Base-by-base conservation (phyloP, 2,113 vertebrate genomes). In the Odontophorus gujanensis region DNA sequence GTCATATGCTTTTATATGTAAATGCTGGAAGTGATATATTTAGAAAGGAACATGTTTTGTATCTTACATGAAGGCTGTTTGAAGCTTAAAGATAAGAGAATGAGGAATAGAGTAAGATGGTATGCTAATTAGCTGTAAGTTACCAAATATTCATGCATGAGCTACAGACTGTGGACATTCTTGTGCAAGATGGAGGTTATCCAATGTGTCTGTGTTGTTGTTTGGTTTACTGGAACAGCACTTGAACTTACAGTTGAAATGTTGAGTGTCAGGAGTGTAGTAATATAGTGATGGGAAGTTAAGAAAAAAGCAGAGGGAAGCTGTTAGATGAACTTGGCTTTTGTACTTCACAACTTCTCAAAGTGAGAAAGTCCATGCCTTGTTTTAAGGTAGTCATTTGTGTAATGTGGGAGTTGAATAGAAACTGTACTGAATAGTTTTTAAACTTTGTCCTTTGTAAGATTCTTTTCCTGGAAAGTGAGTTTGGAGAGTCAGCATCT, bases 1-100 rank as follows among this genome's bases (percentile, higher is more conserved):
- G 79, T 85, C 90, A 48, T 66, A 5, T 4, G 24, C 89, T 94
- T 89, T 85, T 43, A n/a, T 66, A 62, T 90, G 69, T 65, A 73
- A 73, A 69, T 79, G 17, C 24, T 91, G 53, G 11, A 45, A 40
- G 24, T 73, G 55, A 34, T 48, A 16, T 2, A 17, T 80, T 75
- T n/a, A 58, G 67, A 69, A 91, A 91, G 30, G 47, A 40, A 8
- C 22, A 19, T 30, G 40, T 40, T 85, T 92, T 92, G 34, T 74
- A 32, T 79, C 32, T 66, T 51, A 15, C 3, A 2, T 69, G n/a
- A 76, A 85, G 50, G 19, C 45, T 80, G 20, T 22, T 58, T 10
- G 3, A 22, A 76, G 71, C 48, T 74, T 50, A 45, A 63, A 86
- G 45, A 22, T 15, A 57, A 48, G 36, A 47, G 42, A 65, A 57